Percentiles rank a stretch among this genome's conserved stretches.
Evolutionary conservation across 2,113 vertebrate species (phyloP).

Genomic region (Myotis brandtii): DNA sequence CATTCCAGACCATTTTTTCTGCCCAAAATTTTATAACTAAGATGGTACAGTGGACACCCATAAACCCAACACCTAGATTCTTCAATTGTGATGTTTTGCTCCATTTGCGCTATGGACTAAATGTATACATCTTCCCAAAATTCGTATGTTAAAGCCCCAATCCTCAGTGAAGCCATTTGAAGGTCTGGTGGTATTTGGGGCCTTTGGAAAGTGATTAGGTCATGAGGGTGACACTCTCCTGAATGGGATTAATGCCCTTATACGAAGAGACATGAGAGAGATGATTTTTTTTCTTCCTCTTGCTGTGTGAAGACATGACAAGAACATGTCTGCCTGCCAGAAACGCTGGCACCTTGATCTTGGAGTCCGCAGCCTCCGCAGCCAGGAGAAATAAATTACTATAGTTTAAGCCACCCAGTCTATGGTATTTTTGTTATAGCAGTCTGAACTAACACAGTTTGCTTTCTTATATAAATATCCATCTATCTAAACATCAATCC

Average conservation of each 20-base stretch:
- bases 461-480: background rate
- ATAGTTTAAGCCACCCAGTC: background rate
- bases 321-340: background rate
- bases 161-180: background rate
- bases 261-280: background rate
- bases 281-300: background rate
- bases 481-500: background rate
- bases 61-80: background rate
- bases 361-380: background rate
- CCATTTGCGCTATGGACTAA: background rate
- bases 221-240: background rate
- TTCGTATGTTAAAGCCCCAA: background rate
- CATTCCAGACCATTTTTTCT: background rate
- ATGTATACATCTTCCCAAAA: background rate
- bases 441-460: background rate
- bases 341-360: background rate
- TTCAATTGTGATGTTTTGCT: background rate
- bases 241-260: background rate
- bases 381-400: background rate
- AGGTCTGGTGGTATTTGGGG: background rate
- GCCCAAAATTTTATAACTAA: background rate
- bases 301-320: background rate
- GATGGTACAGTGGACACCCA: background rate
- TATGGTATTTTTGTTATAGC: background rate
- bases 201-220: background rate